Evolutionary conservation across 1,140 invertebrate species (phyloP).

Genomic region (Planococcus citri): DNA sequence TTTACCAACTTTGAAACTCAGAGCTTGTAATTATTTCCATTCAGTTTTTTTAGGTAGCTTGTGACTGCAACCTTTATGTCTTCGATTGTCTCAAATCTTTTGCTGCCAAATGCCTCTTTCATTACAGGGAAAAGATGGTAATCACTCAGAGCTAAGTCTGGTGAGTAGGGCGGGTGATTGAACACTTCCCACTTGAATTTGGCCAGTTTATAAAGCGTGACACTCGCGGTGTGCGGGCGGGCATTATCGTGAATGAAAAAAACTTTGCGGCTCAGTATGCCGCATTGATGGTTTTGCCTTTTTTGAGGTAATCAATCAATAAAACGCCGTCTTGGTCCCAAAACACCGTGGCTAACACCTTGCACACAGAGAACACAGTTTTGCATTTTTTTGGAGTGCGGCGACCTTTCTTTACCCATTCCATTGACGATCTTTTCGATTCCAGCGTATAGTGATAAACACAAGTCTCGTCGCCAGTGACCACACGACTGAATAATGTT

Average conservation of each 20-base stretch:
- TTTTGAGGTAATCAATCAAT: slow-evolving; percentile 7
- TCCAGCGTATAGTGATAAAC: slow-evolving; percentile 28
- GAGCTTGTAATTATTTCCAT: not conserved
- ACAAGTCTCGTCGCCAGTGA: slow-evolving; percentile 29
- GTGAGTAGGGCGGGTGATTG: slow-evolving; percentile 30
- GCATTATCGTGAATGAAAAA: slow-evolving; percentile 32
- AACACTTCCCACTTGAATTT: slow-evolving; percentile 31
- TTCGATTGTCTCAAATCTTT: slow-evolving; percentile 23
- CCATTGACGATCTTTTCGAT: slow-evolving; percentile 27
- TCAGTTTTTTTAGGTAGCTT: slow-evolving; percentile 11
- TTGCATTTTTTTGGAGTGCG: slow-evolving; percentile 25
- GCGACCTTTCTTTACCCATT: slow-evolving; percentile 24
- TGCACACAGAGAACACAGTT: slow-evolving; percentile 14
- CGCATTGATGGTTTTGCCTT: slow-evolving; percentile 19
- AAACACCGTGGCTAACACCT: slow-evolving; percentile 21
- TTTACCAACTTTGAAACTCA: slow-evolving; percentile 15
- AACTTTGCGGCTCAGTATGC: slow-evolving; percentile 24
- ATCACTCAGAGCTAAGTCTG: slow-evolving; percentile 31
- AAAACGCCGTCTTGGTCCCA: slow-evolving; percentile 19
- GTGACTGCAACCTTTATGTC: slow-evolving; percentile 11
- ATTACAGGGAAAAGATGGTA: slow-evolving; percentile 30
- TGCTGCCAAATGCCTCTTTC: slow-evolving; percentile 23
- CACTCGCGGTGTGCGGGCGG: slow-evolving; percentile 27
- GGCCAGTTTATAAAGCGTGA: slow-evolving; percentile 24
- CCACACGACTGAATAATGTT: slow-evolving; percentile 22